Evolutionary conservation across 2,113 vertebrate species (phyloP), one percentile per base, ranked within the genome.

Genomic region (Heliornis fulica): DNA sequence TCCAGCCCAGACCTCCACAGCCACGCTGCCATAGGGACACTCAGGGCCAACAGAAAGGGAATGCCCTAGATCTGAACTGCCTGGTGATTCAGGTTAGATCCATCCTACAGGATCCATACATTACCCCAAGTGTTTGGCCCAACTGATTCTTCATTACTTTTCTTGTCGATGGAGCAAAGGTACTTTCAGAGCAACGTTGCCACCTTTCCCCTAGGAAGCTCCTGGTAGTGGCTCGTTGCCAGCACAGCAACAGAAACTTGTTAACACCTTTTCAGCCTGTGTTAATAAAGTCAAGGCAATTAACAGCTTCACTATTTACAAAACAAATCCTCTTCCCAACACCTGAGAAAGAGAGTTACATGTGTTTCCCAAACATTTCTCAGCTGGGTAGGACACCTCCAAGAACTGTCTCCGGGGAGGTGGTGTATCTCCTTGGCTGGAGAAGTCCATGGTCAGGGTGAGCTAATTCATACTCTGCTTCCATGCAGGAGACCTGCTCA

Each of bases 221-320:
- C 54, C 56, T 31, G 1, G 1, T 2, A 28, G 60, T 82, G 92
- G 83, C 79, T 83, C n/a, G 1, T 8, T 0, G 40, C 93, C 92
- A 93, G 72, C 79, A 7, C 56, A 36, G 36, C 87, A 82, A 83
- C 76, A 72, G 60, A 89, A 92, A 86, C 92, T 78, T 86, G 68
- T 90, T 90, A 96, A 94, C 88, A 93, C 75, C 76, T 95, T 95
- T 90, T 71, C 83, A 34, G 77, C 61, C 56, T 17, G 7, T 81
- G 64, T 93, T 96, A 96, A 93, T 96, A 94, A 89, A 96, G 83
- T 61, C 92, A 53, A 65, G 64, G 92, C 89, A 96, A 97, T 97
- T 96, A 96, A 87, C 88, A 82, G 74, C 87, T 74, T 79, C 70
- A 1, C 65, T 63, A 97, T 96, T 97, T 97, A 97, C 94, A 97